Evolutionary conservation across 2,113 vertebrate genomes (phyloP), one percentile per base, ranked within the genome.

Genomic region (Passer montanus): DNA sequence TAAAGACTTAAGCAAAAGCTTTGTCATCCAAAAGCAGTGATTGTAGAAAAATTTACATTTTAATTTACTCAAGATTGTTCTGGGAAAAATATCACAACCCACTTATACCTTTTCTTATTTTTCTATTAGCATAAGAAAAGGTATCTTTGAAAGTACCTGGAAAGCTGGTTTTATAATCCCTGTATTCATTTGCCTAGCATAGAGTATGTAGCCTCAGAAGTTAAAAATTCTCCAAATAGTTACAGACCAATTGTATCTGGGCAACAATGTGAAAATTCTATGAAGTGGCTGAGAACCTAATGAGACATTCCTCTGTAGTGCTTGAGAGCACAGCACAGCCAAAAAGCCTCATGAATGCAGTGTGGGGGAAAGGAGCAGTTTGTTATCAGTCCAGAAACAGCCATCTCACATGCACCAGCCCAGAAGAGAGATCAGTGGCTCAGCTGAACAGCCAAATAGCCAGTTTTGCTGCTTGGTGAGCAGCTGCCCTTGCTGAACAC

Each of bases 151-250:
- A 88, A 90, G 50, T 84, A 60, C 47, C 77, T 75, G 80, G 77
- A 90, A 92, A 91, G 30, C 56, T 67, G 50, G 27, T 93, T 90
- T 90, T 67, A 35, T 89, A 94, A 95, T 90, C 87, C 80, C 68
- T 94, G 58, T 87, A 63, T 86, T 95, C 86, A 72, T 86, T 84
- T 94, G 77, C 79, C 73, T 75, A 59, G 75, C 68, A 39, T 70
- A 46, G 86, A 88, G 18, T 73, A 46, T 33, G 23, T 62, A 74
- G 55, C 28, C 67, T 97, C 62, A 39, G 37, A 83, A 94, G 60
- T 81, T 86, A 66, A 85, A 90, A 83, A 53, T 74, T 83, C 59
- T 70, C 55, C 18, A 26, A 53, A 66, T 74, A 66, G 46, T 76
- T 90, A 80, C 39, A 87, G 35, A 63, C 19, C 22, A 37, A 63